Evolutionary conservation across 2,797 vertebrate genomes (phyloP).

Genomic region (Diglossa cyanea): DNA sequence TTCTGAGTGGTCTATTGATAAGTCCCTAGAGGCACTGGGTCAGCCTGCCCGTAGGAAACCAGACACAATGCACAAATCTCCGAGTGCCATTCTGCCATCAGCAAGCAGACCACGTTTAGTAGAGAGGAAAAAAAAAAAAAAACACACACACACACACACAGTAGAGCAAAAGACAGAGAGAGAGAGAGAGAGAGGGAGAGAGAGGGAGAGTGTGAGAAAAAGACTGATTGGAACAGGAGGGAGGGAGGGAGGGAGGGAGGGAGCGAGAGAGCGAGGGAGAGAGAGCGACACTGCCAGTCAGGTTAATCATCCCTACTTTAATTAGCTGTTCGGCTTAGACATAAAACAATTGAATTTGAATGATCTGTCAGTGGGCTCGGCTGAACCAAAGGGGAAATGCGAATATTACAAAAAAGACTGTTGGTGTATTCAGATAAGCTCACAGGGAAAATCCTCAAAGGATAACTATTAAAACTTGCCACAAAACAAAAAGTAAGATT

Average conservation of each 20-base stretch:
- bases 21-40: slow-evolving; percentile 95
- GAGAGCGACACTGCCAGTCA: slow-evolving; percentile 89
- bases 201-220: slow-evolving; percentile 65
- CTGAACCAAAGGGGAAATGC: slow-evolving; percentile 84
- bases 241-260: slow-evolving; percentile 58
- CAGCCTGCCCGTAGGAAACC: slow-evolving; percentile 98
- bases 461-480: slow-evolving; percentile 82
- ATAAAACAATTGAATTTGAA: slow-evolving; percentile 90
- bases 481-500: slow-evolving; percentile 79
- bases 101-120: slow-evolving; percentile 91
- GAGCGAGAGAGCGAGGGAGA: slow-evolving; percentile 73
- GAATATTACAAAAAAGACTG: slow-evolving; percentile 83
- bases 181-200: slow-evolving; percentile 53
- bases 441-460: slow-evolving; percentile 79
- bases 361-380: slow-evolving; percentile 86
- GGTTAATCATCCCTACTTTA: slow-evolving; percentile 97
- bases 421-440: slow-evolving; percentile 82
- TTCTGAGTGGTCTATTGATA: slow-evolving; percentile 98
- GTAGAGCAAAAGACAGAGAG: slow-evolving; percentile 62
- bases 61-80: slow-evolving; percentile 99
- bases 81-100: slow-evolving; percentile 92
- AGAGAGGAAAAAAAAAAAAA: slow-evolving; percentile 72
- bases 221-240: slow-evolving; percentile 72
- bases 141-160: slow-evolving; percentile 14
- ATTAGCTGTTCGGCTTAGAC: slow-evolving; percentile 93